Base-by-base conservation (phyloP, 2,888 invertebrate genomes). In the Hybos culiciformis region DNA sequence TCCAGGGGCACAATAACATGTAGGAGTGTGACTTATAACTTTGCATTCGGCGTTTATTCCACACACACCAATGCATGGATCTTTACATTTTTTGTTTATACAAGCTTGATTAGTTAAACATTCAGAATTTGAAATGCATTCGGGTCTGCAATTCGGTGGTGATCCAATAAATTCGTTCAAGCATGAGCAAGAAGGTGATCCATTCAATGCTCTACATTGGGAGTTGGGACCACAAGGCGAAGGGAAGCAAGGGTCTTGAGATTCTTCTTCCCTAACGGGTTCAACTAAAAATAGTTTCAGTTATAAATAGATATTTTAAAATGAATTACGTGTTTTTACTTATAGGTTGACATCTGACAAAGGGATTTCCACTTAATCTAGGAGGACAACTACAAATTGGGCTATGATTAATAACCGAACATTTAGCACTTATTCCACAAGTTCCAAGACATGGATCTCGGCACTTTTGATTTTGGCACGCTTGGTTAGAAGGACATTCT, bases 391-490 rank as follows among this genome's bases (percentile, higher is more conserved):
- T 69, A 58, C 82, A 87, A 47, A 85, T 77, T 0, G 86, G 84
- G 61, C 81, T 83, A 59, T 87, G 87, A 58, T 83, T 82, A 46
- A 82, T 79, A 11, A 85, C 85, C 51, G 78, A 72, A 56, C 88
- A 88, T 55, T 76, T 75, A 19, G 86, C 81, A 56, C 78, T 78
- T 39, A 75, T 67, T 41, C 87, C 87, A 56, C 87, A 87, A 18
- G 82, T 80, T 46, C 84, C 85, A 48, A 80, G 78, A 56, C 86
- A 86, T 42, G 86, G 86, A 62, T 88, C 83, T 24, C 72, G 72
- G 55, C 88, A 88, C 63, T 81, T 85, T 61, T 81, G 81, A 56
- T 82, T 83, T 50, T 83, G 75, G 57, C 88, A 88, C 8, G 86
- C 83, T 58, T 77, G 78, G 55, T 80, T 78, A 50, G 78, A 78